Percentiles rank a stretch among this genome's conserved stretches.
Conservation (phyloP, 2,888 invertebrate genomes). For the Meloe dianella region DNA sequence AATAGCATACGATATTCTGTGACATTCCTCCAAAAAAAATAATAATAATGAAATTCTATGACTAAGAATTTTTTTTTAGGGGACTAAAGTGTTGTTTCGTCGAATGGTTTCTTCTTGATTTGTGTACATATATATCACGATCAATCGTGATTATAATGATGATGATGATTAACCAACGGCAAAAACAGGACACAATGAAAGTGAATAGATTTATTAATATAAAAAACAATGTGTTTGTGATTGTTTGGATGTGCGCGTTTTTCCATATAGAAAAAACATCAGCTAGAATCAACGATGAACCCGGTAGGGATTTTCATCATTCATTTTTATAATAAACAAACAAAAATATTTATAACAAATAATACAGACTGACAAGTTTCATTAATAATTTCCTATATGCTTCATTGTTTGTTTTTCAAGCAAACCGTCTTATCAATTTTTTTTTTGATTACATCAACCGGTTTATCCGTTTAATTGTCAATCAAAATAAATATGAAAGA, state of each 20-base stretch:
- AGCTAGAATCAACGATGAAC: conserved; percentile 39
- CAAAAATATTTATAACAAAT: too few relatives aligned
- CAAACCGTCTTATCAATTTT: background rate
- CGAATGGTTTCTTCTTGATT: background rate
- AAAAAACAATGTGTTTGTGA: conserved; percentile 37
- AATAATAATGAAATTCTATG: too few relatives aligned
- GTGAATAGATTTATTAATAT: background rate
- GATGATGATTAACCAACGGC: background rate
- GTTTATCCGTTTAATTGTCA: background rate
- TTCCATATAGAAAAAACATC: conserved; percentile 24
- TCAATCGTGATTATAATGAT: conserved; percentile 12
- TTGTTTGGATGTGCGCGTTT: conserved; percentile 41
- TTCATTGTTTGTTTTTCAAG: background rate
- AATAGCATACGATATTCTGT: background rate
- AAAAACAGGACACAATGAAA: background rate
- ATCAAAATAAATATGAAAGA: background rate
- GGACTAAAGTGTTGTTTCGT: background rate
- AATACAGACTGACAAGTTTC: background rate
- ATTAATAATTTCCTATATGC: background rate
- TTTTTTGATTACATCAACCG: background rate
- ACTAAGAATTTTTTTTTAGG: background rate
- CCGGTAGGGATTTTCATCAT: conserved; percentile 35
- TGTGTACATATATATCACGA: background rate
- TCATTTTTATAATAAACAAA: background rate
- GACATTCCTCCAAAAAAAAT: background rate